Base-by-base conservation (phyloP, 2,888 invertebrate species). In the Ptychoptera contaminata region DNA sequence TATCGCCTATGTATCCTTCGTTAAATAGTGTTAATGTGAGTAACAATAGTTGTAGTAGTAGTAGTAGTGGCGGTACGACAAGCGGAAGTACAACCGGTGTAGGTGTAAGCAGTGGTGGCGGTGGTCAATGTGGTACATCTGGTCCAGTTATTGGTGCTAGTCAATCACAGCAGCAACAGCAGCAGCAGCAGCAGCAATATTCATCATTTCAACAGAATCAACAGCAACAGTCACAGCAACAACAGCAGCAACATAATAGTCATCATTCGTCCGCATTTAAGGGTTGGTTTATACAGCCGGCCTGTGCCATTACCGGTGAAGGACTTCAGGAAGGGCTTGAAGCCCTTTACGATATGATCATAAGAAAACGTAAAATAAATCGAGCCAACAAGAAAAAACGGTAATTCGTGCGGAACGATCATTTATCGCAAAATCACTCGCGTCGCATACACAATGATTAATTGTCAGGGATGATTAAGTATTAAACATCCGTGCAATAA, bases 301-400 rank as follows among this genome's bases (percentile, higher is more conserved):
- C 93, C 1, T 97, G 96, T 65, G 96, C 94, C 55, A 88, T 96
- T 59, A 96, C 92, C 23, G 94, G 96, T 6, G 94, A 96, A 60
- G 96, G 96, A 11, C 74, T 97, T 9, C 90, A 92, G 66, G 94
- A 96, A 62, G 93, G 93, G 8, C 74, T 96, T 53, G 93, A 96
- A 63, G 84, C 82, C 9, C 73, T 96, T 47, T 93, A 93, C 65
- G 92, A 94, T 62, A 83, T 96, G 85, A 93, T 96, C 56, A 71
- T 88, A 53, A 93, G 93, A 65, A 76, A 90, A 59, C 79, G 88
- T 65, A 94, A 93, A 73, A 71, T 87, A 53, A 85, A 84, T 56
- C 92, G 91, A 72, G 71, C 82, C 55, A 77, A 80, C 57, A 84
- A 87, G 64, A 87, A 84, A 59, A 79, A 84, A 62, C 60, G 62